Evolutionary conservation across 1,140 invertebrate genomes (phyloP).

Genomic region (Neelides sp.): DNA sequence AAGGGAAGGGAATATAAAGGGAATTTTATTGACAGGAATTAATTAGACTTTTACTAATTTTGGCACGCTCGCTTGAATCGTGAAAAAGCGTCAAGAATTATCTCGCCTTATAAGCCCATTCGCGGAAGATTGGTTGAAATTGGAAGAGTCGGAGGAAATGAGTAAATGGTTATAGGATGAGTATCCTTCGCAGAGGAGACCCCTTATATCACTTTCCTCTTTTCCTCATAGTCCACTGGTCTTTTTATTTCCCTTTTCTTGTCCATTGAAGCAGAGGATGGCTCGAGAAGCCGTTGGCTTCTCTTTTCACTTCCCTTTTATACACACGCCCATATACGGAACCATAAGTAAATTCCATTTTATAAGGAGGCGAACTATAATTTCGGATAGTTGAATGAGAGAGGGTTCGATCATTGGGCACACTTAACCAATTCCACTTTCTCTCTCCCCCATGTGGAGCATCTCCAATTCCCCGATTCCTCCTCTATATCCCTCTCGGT

Average conservation of each 20-base stretch:
- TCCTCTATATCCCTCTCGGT: too few species aligned
- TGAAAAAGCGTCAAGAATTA: constrained; percentile 11
- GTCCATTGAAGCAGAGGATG: constrained; percentile 10
- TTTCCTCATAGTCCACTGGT: constrained; percentile 10
- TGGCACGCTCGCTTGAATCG: constrained; percentile 19
- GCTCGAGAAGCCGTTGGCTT: background rate
- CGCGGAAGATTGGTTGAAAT: constrained; percentile 1
- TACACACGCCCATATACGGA: too few species aligned
- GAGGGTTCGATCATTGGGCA: too few species aligned
- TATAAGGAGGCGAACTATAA: background rate
- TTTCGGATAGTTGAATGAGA: too few species aligned
- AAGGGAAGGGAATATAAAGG: constrained; percentile 2
- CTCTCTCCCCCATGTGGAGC: background rate
- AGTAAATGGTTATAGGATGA: background rate
- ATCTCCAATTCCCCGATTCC: background rate
- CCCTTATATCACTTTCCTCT: background rate
- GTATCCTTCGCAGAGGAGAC: background rate
- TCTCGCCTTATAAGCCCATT: background rate
- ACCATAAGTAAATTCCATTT: too few species aligned
- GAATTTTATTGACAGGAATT: constrained; percentile 23
- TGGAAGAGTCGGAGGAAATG: background rate
- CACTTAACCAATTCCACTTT: background rate
- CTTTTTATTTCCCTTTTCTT: constrained; percentile 22
- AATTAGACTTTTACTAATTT: constrained; percentile 28
- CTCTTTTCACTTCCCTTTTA: too few species aligned